Conservation (phyloP, 2,888 invertebrate genomes). For the Empis livida region DNA sequence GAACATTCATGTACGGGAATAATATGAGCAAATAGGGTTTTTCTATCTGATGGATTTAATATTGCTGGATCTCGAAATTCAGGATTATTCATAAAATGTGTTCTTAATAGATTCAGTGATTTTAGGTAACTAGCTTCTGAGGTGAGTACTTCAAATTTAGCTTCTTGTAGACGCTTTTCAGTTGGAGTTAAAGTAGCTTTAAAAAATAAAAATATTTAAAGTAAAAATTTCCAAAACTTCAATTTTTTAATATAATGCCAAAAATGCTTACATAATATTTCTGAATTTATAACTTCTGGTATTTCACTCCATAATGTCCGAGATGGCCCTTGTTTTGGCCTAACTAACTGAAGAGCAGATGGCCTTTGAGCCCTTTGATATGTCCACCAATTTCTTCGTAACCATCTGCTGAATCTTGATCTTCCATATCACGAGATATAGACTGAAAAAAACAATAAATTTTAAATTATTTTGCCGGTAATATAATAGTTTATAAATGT, state of each 20-base stretch:
- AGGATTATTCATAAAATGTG: conserved; percentile 64
- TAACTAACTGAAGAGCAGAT: conserved; percentile 59
- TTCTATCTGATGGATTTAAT: conserved; percentile 56
- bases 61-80: conserved; percentile 54
- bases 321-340: conserved; percentile 51
- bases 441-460: conserved; percentile 36
- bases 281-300: conserved; percentile 75
- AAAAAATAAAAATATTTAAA: too few species aligned
- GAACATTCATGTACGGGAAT: conserved; percentile 60
- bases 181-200: conserved; percentile 61
- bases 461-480: neutral
- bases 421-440: conserved; percentile 44
- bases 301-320: conserved; percentile 92
- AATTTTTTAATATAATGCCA: too few species aligned
- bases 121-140: conserved; percentile 95
- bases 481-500: neutral
- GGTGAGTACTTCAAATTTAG: conserved; percentile 95
- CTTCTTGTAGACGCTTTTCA: conserved; percentile 84
- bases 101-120: conserved; percentile 77
- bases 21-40: conserved; percentile 77
- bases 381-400: conserved; percentile 53
- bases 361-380: conserved; percentile 35
- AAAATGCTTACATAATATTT: conserved; percentile 62
- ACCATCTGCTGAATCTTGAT: conserved; percentile 51
- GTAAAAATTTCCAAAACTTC: too few species aligned